These are phyloP conservation scores for Paragorgia papillata DNA, from an alignment of 92 coral and sea anemone genomes.

Conservation along the genomic window DNA sequence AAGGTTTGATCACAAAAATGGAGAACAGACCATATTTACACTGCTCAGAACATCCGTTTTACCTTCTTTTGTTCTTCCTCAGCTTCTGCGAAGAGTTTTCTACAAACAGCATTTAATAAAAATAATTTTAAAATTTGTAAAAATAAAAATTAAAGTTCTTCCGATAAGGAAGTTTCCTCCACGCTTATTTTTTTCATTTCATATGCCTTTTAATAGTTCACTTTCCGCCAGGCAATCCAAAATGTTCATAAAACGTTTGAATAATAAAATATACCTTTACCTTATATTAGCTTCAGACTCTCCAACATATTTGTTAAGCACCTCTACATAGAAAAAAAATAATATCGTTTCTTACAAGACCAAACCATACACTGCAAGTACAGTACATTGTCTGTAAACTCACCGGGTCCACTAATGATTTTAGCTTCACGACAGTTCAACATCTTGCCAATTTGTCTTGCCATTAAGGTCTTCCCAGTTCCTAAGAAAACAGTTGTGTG, in stretches of 20 bases:
- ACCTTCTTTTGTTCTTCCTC: conserved; percentile 99
- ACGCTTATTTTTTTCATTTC: no score
- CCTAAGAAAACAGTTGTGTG: no score
- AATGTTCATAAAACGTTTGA: no score
- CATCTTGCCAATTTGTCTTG: conserved; percentile 98
- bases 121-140: no score
- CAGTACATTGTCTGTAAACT: background rate
- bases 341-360: background rate
- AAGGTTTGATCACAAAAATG: background rate
- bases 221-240: no score
- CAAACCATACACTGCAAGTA: background rate
- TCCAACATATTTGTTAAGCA: conserved; percentile 95
- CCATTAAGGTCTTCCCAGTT: conserved; percentile 98
- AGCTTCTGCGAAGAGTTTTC: conserved; percentile 96
- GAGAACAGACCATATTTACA: background rate
- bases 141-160: no score
- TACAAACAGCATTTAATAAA: conserved; percentile 24
- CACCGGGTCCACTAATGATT: conserved; percentile 99
- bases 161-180: no score
- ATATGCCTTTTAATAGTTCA: no score
- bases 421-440: conserved; percentile 95
- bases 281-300: conserved; percentile 98
- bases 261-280: conserved; percentile 30
- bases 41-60: no score
- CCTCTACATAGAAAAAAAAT: conserved; percentile 67